Base-by-base conservation (phyloP, 1,140 invertebrate species). In the Aphaenogaster floridana region DNA sequence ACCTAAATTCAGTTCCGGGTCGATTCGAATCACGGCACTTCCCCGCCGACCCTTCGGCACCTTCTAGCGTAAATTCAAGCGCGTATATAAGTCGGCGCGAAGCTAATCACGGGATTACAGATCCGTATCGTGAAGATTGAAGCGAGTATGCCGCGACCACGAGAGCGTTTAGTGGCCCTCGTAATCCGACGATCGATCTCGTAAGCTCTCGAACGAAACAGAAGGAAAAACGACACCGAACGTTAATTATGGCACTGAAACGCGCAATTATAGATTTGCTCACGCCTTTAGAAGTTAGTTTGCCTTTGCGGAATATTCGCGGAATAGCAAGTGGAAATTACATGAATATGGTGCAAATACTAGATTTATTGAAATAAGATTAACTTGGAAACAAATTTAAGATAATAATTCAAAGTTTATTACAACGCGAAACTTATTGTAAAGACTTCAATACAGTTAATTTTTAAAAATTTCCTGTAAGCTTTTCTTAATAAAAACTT, bases 101-200 rank as follows among this genome's bases (percentile, higher is more conserved):
- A 86, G 77, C 76, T 90, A 86, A 90, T 90, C 83, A 74, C 68
- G 50, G 76, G 81, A 88, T 89, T 86, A 88, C 68, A 76, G 88
- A 89, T 88, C 45, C 52, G 77, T 89, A 89, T 89, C 88, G 72
- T 36, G 34, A 77, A 71, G 87, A 88, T 88, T 86, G 61, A 78
- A 89, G 86, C 69, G 69, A 63, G 69, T 84, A 39, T 71, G 80
- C 80, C 54, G 54, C 80, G 80, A 74, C 52, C 42, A 72, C 68
- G 80, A 63, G 42, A 84, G 54, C 69, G 80, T 84, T 84, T 84
- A 84, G 80, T 84, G 54, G 69, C 54, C 8, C 54, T 61, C 54
- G 68, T 84, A 84, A 84, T 84, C 69, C 69, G 13, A 61, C 80
- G 54, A 84, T 84, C 80, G 69, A 61, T 84, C 54, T 74, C 54